Percentiles rank a stretch among this genome's conserved stretches.
Conservation (phyloP, 1,140 invertebrate genomes). For the Drosophila leontia region DNA sequence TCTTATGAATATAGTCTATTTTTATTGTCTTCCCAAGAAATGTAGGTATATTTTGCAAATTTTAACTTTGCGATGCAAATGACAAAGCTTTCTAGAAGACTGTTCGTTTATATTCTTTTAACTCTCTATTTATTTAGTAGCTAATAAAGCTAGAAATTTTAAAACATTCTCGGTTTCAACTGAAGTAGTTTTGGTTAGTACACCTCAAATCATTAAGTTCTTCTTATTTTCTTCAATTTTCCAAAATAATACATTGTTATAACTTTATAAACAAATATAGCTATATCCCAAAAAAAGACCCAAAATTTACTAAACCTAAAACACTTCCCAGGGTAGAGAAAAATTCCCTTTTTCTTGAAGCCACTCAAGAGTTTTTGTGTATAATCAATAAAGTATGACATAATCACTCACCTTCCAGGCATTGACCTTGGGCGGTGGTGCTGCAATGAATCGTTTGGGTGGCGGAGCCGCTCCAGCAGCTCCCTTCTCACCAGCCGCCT, state of each 20-base stretch:
- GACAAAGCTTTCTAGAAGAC: neutral
- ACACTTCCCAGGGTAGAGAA: neutral
- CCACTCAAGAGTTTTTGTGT: neutral
- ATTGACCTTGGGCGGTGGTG: slow-evolving; percentile 86
- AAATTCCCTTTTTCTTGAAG: neutral
- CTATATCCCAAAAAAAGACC: neutral
- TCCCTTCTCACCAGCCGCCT: slow-evolving; percentile 22
- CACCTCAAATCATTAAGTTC: neutral
- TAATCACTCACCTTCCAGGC: slow-evolving; percentile 86
- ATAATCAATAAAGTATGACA: slow-evolving; percentile 23
- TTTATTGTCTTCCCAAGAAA: neutral
- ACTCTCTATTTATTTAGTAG: neutral
- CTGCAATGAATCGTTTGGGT: slow-evolving; percentile 86
- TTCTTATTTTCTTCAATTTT: neutral
- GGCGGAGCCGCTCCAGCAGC: slow-evolving; percentile 49
- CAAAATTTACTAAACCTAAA: too few species aligned
- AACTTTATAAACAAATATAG: neutral
- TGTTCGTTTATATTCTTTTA: neutral
- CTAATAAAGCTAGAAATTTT: neutral
- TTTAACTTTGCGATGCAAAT: neutral
- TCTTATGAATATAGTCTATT: neutral
- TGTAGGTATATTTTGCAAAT: neutral
- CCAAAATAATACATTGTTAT: neutral
- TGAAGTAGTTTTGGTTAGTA: neutral
- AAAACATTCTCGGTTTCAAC: neutral